These are phyloP conservation scores for Paramormyrops kingsleyae DNA, from an alignment of 2,113 vertebrate genomes.

Conservation along the genomic window DNA sequence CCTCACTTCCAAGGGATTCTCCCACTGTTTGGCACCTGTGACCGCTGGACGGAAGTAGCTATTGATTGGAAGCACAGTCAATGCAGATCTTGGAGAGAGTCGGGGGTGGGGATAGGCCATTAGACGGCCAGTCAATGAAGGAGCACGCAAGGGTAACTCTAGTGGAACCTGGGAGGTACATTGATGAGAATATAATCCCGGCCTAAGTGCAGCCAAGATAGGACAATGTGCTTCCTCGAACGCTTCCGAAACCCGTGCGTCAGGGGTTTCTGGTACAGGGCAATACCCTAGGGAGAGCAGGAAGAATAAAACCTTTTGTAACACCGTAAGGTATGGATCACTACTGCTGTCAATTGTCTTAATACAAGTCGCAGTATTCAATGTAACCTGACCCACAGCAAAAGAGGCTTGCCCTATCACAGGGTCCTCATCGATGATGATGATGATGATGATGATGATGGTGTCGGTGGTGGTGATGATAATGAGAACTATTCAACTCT, in stretches of 20 bases:
- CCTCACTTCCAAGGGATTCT: slow-evolving; percentile 13
- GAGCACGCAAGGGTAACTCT: slow-evolving; percentile 67
- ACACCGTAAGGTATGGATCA: background rate
- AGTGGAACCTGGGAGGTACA: slow-evolving; percentile 57
- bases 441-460: background rate
- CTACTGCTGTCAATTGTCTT: background rate
- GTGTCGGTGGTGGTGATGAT: too few relatives aligned
- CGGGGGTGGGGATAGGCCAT: slow-evolving; percentile 47
- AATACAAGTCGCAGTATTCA: background rate
- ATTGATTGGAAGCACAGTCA: slow-evolving; percentile 62
- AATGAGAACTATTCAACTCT: background rate
- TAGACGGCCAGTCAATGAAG: slow-evolving; percentile 68
- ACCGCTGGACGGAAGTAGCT: slow-evolving; percentile 37
- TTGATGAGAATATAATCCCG: slow-evolving; percentile 64
- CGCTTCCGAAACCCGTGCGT: slow-evolving; percentile 32
- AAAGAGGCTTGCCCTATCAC: background rate
- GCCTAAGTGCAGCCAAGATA: slow-evolving; percentile 51
- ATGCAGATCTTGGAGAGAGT: slow-evolving; percentile 68
- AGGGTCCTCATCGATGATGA: background rate
- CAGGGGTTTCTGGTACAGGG: slow-evolving; percentile 18
- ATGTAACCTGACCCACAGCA: background rate
- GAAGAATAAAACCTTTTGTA: slow-evolving; percentile 11
- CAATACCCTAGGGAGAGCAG: background rate
- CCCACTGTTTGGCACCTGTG: background rate
- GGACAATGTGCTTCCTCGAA: slow-evolving; percentile 36